Conservation (phyloP, 2,797 vertebrate species). For the Protonibea diacanthus region DNA sequence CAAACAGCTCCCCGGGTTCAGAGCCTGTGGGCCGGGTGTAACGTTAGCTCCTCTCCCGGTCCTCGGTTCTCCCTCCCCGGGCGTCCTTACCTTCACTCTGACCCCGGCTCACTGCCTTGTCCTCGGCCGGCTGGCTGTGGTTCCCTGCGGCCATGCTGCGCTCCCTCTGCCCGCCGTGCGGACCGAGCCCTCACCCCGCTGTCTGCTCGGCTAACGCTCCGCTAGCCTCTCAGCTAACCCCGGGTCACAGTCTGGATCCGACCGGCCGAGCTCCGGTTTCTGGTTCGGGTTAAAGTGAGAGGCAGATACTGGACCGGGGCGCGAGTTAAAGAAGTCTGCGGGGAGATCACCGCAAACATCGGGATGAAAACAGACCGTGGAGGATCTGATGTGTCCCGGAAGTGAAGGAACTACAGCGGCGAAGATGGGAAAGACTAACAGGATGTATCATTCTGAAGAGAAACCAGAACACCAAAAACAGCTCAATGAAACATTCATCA, state of each 20-base stretch:
- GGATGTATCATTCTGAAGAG: conserved; percentile 36
- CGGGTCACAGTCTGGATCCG: neutral
- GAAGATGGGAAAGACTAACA: neutral
- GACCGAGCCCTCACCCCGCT: conserved; percentile 34
- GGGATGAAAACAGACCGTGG: neutral
- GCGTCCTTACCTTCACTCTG: conserved; percentile 76
- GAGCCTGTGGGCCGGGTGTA: neutral
- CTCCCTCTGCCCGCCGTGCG: conserved; percentile 38
- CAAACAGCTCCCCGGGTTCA: neutral
- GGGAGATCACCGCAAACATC: conserved; percentile 12
- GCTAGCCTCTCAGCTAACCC: conserved; percentile 50
- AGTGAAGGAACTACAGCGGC: conserved; percentile 23
- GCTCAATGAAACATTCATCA: too few species aligned
- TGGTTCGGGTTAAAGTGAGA: neutral
- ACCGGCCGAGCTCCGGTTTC: neutral
- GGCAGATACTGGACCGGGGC: neutral
- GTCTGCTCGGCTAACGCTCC: conserved; percentile 36
- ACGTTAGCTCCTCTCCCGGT: neutral
- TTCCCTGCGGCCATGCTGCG: conserved; percentile 73
- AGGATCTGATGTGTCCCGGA: conserved; percentile 38
- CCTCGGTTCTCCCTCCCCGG: neutral
- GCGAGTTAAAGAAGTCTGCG: neutral
- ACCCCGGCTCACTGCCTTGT: conserved; percentile 53
- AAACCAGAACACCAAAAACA: too few species aligned
- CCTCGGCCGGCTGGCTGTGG: conserved; percentile 58